Evolutionary conservation across 2,113 vertebrate genomes (phyloP).

Genomic region (Oenanthe oenanthe): DNA sequence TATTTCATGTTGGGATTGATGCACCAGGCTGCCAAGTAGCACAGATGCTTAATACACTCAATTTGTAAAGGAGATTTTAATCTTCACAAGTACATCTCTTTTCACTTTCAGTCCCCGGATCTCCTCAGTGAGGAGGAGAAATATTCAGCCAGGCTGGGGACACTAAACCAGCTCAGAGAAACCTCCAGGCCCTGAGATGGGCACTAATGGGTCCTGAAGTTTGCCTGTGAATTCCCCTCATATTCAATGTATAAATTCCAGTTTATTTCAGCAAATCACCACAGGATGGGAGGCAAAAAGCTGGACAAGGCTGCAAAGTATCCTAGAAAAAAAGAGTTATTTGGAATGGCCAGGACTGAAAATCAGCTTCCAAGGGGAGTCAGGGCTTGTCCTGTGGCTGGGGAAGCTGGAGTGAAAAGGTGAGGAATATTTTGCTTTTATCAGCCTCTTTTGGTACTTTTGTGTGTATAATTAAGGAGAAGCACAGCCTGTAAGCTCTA

Average conservation of each 20-base stretch:
- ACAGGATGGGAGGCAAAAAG: background rate
- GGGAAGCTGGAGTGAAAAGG: background rate
- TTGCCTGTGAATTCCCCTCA: background rate
- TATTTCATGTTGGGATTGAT: slow-evolving; percentile 20
- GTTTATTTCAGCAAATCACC: background rate
- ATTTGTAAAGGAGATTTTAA: slow-evolving; percentile 42
- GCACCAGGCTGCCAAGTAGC: background rate
- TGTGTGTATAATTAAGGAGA: background rate
- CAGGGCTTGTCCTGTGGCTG: background rate
- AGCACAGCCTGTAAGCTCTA: background rate
- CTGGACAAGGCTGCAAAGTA: background rate
- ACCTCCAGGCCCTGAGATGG: background rate
- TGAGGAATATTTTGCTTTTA: background rate
- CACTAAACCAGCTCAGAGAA: background rate
- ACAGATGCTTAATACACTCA: slow-evolving; percentile 16
- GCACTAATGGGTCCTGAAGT: background rate
- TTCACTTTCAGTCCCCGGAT: background rate
- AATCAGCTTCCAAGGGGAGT: background rate
- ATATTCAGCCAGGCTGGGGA: background rate
- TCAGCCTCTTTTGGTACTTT: background rate
- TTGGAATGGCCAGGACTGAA: background rate
- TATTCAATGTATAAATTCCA: background rate
- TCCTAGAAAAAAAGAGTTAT: background rate
- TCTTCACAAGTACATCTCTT: slow-evolving; percentile 6
- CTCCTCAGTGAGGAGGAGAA: background rate